Evolutionary conservation across 2,888 invertebrate species (phyloP).

Genomic region (Adineta ricciae): DNA sequence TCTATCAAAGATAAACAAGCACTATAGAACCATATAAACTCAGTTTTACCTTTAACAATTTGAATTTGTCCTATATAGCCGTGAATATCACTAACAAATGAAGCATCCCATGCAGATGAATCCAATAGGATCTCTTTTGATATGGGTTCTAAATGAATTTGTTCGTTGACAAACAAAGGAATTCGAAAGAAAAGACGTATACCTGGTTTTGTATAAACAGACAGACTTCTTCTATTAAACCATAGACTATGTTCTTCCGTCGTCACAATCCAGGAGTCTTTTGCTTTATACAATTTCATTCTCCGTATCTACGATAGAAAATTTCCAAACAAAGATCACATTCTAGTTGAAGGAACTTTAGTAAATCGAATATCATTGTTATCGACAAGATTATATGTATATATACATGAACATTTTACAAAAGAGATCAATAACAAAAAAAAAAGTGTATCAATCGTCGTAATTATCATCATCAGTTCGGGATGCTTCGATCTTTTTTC

Average conservation of each 20-base stretch:
- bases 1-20: neutral
- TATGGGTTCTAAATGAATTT: neutral
- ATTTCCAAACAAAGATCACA: too few species aligned
- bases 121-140: neutral
- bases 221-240: slow-evolving; percentile 10
- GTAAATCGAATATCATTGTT: neutral
- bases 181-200: neutral
- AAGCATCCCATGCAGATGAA: neutral
- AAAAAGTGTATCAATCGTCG: neutral
- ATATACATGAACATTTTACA: neutral
- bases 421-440: neutral
- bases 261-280: neutral
- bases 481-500: neutral
- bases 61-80: slow-evolving; percentile 3
- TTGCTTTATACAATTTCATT: neutral
- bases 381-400: too few species aligned
- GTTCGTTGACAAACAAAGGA: neutral
- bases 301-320: neutral
- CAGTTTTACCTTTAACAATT: neutral
- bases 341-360: too few species aligned
- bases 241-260: neutral
- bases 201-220: neutral
- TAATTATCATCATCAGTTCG: neutral
- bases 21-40: neutral
- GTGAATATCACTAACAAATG: neutral